These are phyloP conservation scores for Chelon auratus DNA, from an alignment of 2,797 vertebrate species.

Conservation along the genomic window DNA sequence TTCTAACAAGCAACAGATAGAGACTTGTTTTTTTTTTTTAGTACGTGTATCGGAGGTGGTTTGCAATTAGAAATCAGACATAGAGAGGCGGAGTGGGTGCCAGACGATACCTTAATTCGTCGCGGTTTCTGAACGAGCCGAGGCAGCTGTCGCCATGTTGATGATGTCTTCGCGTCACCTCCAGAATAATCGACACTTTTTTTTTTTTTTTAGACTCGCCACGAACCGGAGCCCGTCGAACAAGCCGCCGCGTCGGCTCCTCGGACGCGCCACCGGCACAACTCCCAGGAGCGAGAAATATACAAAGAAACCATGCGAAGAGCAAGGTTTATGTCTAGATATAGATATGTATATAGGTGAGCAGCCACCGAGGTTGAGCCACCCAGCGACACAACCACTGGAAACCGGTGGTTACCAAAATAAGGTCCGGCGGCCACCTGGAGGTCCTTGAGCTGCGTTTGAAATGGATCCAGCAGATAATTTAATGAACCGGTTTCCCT, in stretches of 20 bases:
- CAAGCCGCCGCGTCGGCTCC: neutral
- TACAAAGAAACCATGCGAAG: neutral
- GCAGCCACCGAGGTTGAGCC: constrained; percentile 15
- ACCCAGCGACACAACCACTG: constrained; percentile 16
- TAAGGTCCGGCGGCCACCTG: constrained; percentile 24
- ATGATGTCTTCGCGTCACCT: constrained; percentile 50
- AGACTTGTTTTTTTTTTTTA: no score
- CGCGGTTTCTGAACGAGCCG: constrained; percentile 46
- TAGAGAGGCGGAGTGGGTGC: constrained; percentile 25
- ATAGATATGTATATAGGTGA: constrained; percentile 8
- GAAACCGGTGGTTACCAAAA: constrained; percentile 31
- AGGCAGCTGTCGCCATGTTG: constrained; percentile 80
- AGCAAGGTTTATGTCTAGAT: neutral
- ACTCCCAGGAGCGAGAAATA: neutral
- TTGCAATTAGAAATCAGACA: neutral
- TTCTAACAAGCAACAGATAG: neutral
- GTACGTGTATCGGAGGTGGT: neutral
- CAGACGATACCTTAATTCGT: constrained; percentile 70
- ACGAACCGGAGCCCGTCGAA: neutral
- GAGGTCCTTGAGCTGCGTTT: constrained; percentile 2
- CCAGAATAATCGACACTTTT: constrained; percentile 44
- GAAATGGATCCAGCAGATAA: neutral
- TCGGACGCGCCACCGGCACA: neutral
- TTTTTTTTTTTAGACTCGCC: neutral
- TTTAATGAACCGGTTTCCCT: neutral